Evolutionary conservation across 30 jellyfish, hydroid and myxozoan genomes (phyloP).

Genomic region (Pseudorhiza aurosa): DNA sequence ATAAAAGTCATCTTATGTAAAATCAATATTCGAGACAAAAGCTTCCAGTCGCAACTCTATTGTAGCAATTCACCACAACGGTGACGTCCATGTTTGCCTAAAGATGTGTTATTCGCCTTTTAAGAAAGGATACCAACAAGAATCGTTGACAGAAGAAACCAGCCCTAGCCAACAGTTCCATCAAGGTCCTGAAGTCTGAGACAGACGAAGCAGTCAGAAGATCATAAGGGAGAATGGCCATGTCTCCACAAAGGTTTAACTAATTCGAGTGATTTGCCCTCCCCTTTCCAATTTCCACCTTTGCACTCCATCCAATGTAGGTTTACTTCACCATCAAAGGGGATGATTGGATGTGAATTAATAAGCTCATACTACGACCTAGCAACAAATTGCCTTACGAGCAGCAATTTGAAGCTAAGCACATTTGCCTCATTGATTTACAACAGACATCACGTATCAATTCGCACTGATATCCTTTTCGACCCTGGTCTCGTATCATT

Average conservation of each 20-base stretch:
- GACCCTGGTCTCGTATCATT: constrained; percentile 8
- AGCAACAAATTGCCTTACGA: neutral
- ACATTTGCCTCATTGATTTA: neutral
- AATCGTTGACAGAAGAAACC: too few species aligned
- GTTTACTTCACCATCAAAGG: too few species aligned
- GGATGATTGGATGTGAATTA: neutral
- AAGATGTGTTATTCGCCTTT: too few species aligned
- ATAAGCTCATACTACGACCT: neutral
- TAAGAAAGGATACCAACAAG: too few species aligned
- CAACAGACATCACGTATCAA: neutral
- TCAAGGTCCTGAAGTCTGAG: too few species aligned
- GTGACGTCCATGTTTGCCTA: neutral
- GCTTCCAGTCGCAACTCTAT: too few species aligned
- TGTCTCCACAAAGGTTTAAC: neutral
- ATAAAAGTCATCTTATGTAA: too few species aligned
- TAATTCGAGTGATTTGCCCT: neutral
- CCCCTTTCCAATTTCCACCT: neutral
- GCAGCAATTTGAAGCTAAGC: neutral
- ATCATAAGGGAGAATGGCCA: too few species aligned
- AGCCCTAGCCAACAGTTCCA: too few species aligned
- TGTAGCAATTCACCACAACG: too few species aligned
- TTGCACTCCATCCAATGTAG: neutral
- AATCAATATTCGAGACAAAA: too few species aligned
- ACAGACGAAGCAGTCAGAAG: too few species aligned
- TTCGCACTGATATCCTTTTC: neutral